Base-by-base conservation (phyloP, 2,888 invertebrate species). In the Sericinus montela region DNA sequence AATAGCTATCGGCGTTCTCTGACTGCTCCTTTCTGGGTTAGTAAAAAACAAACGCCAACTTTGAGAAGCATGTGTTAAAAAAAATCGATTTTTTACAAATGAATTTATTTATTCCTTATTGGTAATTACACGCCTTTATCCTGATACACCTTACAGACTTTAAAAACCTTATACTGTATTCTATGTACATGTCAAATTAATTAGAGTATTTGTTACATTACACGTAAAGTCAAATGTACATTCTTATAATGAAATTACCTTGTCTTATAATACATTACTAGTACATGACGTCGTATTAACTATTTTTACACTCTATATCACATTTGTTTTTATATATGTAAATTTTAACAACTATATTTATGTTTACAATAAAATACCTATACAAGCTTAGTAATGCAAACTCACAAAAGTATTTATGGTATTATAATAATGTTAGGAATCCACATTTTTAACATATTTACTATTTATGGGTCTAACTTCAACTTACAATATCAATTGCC, bases 271-370 rank as follows among this genome's bases (percentile, higher is more conserved):
- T 32, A 45, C 40, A 63, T 67, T 72, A 77, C 70, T 72, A 74
- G 73, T 75, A 75, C 69, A 69, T 74, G 73, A 81, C 79, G 32
- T 61, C 78, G 85, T 85, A 80, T 39, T 62, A 73, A 75, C 66
- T 62, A 62, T 82, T 84, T 87, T 86, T 87, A 88, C 88, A 87
- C 75, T 74, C 86, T 88, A 88, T 88, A 88, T 88, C 88, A 88
- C 88, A 87, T 86, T 87, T 85, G 77, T 79, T 82, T 80, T 81
- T 80, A 80, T 75, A 70, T 59, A 81, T 83, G 81, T 61, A 67
- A 46, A 59, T 44, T 52, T 60, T 50, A 45, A 67, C 60, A 53
- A 60, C 51, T 60, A 57, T 55, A 38, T 44, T 39, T 46, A 46
- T 35, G 10, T 46, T 37, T 35, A n/a, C 43, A 43, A n/a, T 45